phyloP scores from a whole-genome alignment of 2,113 vertebrate species.

The Pituophis catenifer region DNA sequence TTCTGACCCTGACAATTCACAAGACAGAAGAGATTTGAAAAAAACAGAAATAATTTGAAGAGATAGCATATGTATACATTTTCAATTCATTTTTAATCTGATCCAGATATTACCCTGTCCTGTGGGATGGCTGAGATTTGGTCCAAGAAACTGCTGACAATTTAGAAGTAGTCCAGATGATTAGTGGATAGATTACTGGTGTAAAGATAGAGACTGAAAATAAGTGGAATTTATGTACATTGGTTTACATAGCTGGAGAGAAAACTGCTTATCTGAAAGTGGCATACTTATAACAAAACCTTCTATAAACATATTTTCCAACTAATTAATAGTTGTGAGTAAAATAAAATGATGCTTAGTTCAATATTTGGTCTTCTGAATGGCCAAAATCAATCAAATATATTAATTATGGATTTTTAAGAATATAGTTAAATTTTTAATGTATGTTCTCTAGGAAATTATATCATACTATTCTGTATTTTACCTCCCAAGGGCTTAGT shows the following conservation, averaged over 20 bases:
- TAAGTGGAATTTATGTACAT: constrained; percentile 15
- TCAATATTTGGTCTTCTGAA: not conserved
- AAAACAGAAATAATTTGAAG: not conserved
- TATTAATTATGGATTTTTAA: not conserved
- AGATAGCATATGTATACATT: not conserved
- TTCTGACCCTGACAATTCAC: not conserved
- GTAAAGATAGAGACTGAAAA: constrained; percentile 12
- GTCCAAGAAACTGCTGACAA: not conserved
- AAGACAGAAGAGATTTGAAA: not conserved
- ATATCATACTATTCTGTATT: not conserved
- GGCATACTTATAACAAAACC: constrained; percentile 7
- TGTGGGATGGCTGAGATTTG: not conserved
- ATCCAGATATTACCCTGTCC: not conserved
- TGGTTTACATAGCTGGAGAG: not conserved
- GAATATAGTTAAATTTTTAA: not conserved
- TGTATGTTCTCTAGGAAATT: not conserved
- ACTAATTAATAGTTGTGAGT: constrained; percentile 6
- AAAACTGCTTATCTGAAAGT: constrained; percentile 19
- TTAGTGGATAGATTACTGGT: not conserved
- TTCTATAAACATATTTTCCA: not conserved
- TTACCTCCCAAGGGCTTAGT: not conserved
- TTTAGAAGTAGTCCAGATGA: constrained; percentile 5
- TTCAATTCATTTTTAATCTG: constrained; percentile 4
- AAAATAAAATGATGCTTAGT: not conserved
- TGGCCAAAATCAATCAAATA: not conserved